phyloP scores from a whole-genome alignment of 2,888 invertebrate genomes.

The Eupithecia abbreviata region DNA sequence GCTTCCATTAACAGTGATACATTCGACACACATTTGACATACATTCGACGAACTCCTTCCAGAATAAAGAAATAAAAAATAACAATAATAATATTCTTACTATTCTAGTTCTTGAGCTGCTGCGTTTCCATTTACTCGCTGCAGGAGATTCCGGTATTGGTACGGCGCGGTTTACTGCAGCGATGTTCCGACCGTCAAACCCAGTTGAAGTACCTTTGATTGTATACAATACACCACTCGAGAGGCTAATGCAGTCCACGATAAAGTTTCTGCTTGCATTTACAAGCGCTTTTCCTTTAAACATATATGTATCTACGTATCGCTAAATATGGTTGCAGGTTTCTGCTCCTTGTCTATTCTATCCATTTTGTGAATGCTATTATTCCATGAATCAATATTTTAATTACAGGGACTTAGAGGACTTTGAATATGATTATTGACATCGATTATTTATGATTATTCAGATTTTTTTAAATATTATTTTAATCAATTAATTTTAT shows the following conservation, averaged over 20 bases:
- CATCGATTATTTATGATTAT: too few species aligned
- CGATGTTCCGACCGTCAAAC: slow-evolving; percentile 16
- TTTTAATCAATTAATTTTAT: too few species aligned
- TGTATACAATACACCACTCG: slow-evolving; percentile 5
- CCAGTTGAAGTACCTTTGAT: background rate
- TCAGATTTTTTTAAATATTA: too few species aligned
- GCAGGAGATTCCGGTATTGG: slow-evolving; percentile 9
- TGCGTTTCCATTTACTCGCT: slow-evolving; percentile 2
- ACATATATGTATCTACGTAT: background rate
- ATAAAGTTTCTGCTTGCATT: slow-evolving; percentile 18
- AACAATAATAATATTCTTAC: too few species aligned
- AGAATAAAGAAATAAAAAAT: background rate
- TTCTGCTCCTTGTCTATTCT: background rate
- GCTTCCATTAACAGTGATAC: too few species aligned
- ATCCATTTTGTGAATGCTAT: too few species aligned
- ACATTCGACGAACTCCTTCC: too few species aligned
- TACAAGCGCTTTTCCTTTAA: background rate
- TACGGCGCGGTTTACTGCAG: slow-evolving; percentile 24
- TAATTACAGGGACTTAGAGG: too few species aligned
- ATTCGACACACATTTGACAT: too few species aligned
- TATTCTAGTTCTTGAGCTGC: background rate
- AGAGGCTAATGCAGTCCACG: background rate
- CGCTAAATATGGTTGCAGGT: background rate
- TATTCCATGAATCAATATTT: too few species aligned
- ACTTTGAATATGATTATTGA: too few species aligned